Conservation (phyloP, 1,140 invertebrate species). For the Drusus annulatus region DNA sequence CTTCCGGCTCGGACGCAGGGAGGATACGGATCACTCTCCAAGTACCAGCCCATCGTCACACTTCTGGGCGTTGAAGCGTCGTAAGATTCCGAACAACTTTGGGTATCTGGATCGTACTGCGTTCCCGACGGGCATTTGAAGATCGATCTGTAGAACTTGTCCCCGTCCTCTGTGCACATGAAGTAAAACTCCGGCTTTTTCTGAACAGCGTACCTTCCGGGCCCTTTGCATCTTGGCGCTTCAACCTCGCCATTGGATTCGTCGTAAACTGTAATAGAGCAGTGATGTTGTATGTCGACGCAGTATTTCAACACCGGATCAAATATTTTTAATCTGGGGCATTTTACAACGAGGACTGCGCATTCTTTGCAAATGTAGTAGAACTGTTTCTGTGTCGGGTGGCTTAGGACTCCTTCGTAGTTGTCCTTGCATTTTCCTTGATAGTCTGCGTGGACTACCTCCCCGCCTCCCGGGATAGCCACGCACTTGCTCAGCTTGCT, state of each 20-base stretch:
- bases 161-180: constrained; percentile 61
- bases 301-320: constrained; percentile 46
- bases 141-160: constrained; percentile 56
- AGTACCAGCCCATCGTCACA: constrained; percentile 42
- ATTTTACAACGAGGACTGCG: constrained; percentile 64
- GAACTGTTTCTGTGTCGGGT: constrained; percentile 64
- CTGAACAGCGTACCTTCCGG: constrained; percentile 61
- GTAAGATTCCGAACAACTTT: constrained; percentile 59
- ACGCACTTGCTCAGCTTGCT: constrained; percentile 57
- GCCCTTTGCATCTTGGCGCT: constrained; percentile 52
- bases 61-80: constrained; percentile 61
- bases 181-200: constrained; percentile 63
- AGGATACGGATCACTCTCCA: constrained; percentile 61
- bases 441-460: constrained; percentile 60
- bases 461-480: constrained; percentile 63
- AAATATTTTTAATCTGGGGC: constrained; percentile 61
- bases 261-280: constrained; percentile 44
- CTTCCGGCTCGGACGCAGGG: constrained; percentile 61
- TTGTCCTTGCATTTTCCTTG: constrained; percentile 63
- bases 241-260: constrained; percentile 47
- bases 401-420: constrained; percentile 63
- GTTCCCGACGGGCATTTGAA: constrained; percentile 62
- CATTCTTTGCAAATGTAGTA: constrained; percentile 64
- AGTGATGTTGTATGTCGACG: constrained; percentile 42
- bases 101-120: constrained; percentile 60